Conservation (phyloP, 53 echinoderm and acorn worm species). For the Holothuria scabra region DNA sequence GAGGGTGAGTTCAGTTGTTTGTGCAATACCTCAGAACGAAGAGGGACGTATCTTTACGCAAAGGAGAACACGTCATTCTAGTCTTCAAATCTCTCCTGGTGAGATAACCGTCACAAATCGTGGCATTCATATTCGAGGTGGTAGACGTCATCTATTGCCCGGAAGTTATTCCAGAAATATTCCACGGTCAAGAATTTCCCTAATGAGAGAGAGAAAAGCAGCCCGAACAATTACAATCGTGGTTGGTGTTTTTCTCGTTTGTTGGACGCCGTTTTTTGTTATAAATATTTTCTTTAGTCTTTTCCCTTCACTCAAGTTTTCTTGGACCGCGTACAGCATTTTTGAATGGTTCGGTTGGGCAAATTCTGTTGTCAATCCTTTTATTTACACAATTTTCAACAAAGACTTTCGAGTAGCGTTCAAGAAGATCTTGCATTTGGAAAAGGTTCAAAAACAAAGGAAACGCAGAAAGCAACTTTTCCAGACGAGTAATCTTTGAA, state of each 20-base stretch:
- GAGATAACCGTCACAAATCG: too few relatives aligned
- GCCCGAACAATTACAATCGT: slow-evolving; percentile 18
- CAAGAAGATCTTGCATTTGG: not conserved
- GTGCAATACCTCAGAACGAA: too few relatives aligned
- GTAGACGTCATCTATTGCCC: too few relatives aligned
- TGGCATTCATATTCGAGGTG: too few relatives aligned
- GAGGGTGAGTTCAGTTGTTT: too few relatives aligned
- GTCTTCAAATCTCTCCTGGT: too few relatives aligned
- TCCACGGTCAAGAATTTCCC: not conserved
- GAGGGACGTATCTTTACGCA: too few relatives aligned
- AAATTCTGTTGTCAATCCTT: slow-evolving; percentile 26
- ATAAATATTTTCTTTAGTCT: slow-evolving; percentile 16
- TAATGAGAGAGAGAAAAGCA: slow-evolving; percentile 13
- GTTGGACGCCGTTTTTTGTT: slow-evolving; percentile 23
- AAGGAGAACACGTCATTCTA: too few relatives aligned
- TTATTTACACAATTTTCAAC: slow-evolving; percentile 35
- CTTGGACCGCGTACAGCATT: not conserved
- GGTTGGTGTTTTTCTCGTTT: slow-evolving; percentile 26
- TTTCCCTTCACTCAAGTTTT: not conserved
- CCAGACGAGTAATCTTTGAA: too few relatives aligned
- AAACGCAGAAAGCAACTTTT: not conserved
- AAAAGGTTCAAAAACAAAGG: too few relatives aligned
- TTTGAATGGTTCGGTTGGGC: slow-evolving; percentile 38
- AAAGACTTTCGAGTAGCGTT: slow-evolving; percentile 26
- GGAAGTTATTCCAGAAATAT: not conserved